Conservation (phyloP, 2,888 invertebrate genomes). For the Acleris emargana region DNA sequence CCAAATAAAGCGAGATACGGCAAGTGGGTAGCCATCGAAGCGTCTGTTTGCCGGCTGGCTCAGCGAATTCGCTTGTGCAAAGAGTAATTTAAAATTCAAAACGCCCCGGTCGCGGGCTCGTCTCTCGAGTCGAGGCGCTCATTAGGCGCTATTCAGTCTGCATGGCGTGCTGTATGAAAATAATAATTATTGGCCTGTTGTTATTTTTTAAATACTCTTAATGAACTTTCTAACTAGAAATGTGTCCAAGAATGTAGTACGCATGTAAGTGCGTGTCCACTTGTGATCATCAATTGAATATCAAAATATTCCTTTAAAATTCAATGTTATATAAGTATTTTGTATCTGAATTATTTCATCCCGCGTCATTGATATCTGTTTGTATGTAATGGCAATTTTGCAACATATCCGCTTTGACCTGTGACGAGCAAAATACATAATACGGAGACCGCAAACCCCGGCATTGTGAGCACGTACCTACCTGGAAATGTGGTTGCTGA, state of each 20-base stretch:
- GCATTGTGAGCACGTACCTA: background rate
- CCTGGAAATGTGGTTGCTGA: background rate
- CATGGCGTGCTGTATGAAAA: slow-evolving; percentile 39
- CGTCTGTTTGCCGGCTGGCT: slow-evolving; percentile 65
- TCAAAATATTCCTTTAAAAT: no score
- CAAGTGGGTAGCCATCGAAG: slow-evolving; percentile 35
- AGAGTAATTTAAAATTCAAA: slow-evolving; percentile 80
- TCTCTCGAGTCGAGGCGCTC: slow-evolving; percentile 50
- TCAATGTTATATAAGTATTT: no score
- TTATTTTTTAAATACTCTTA: slow-evolving; percentile 25
- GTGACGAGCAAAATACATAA: slow-evolving; percentile 1
- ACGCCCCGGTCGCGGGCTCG: slow-evolving; percentile 56
- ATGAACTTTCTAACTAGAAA: slow-evolving; percentile 3
- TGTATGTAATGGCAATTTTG: background rate
- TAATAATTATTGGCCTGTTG: slow-evolving; percentile 36
- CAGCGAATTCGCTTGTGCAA: slow-evolving; percentile 69
- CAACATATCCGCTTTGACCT: background rate
- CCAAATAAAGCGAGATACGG: slow-evolving; percentile 37
- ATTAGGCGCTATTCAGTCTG: slow-evolving; percentile 66
- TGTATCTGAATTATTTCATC: background rate
- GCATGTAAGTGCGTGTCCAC: no score
- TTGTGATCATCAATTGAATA: no score
- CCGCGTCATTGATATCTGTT: background rate
- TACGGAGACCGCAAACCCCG: slow-evolving; percentile 11
- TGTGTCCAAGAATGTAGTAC: no score